A percentile compares a stretch with the other conserved stretches of the same genome.
These are phyloP conservation scores for Lepidostoma basale DNA, from an alignment of 1,140 invertebrate species.

Conservation along the genomic window DNA sequence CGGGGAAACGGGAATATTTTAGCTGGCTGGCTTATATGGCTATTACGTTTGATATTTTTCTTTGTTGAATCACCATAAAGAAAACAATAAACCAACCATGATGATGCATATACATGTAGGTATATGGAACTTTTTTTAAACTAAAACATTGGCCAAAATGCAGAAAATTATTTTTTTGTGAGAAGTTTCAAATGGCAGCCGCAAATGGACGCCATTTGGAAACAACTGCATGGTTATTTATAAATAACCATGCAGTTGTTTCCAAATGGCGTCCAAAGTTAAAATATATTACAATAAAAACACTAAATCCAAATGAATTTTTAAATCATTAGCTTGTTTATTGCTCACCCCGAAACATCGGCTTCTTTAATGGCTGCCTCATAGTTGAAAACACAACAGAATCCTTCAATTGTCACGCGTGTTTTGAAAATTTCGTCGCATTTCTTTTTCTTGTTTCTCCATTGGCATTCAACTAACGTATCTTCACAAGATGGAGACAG, in stretches of 20 bases:
- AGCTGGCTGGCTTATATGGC: no score
- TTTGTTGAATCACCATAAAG: no score
- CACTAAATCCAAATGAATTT: neutral
- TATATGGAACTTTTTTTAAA: neutral
- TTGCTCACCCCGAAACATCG: neutral
- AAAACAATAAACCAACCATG: no score
- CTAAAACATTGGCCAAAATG: no score
- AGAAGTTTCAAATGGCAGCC: no score
- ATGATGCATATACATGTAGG: no score
- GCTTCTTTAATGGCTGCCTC: neutral
- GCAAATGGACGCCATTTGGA: neutral
- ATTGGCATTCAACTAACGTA: constrained; percentile 58
- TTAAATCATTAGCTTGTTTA: no score
- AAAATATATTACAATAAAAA: neutral
- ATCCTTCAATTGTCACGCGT: constrained; percentile 61
- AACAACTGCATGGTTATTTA: neutral
- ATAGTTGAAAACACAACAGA: constrained; percentile 67
- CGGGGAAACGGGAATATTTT: no score
- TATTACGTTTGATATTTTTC: no score
- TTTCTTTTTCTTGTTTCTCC: constrained; percentile 50
- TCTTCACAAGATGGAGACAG: constrained; percentile 61
- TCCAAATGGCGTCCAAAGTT: neutral
- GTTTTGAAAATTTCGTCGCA: constrained; percentile 58
- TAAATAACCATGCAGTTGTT: neutral
- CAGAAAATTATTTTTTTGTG: no score